Evolutionary conservation across 1,140 invertebrate species (phyloP).

Genomic region (Aphis craccivora): DNA sequence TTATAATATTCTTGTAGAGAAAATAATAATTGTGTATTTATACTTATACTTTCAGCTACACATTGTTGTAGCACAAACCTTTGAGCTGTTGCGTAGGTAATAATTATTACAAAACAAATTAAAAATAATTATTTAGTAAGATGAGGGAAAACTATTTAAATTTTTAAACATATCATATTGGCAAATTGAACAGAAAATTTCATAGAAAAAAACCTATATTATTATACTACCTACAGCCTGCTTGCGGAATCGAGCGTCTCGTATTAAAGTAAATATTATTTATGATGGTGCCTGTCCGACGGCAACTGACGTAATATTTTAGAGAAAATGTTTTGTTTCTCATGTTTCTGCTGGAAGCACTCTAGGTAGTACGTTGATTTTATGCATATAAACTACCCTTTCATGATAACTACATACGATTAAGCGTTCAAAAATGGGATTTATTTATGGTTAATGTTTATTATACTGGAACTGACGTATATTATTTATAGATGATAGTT

Average conservation of each 20-base stretch:
- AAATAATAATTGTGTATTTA: no score
- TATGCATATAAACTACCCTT: neutral
- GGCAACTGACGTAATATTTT: no score
- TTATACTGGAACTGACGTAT: no score
- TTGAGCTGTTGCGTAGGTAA: neutral
- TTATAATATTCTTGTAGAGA: no score
- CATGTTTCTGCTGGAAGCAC: neutral
- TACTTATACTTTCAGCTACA: no score
- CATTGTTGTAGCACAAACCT: neutral
- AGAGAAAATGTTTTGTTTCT: neutral
- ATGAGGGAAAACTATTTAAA: neutral
- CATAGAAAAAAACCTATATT: neutral
- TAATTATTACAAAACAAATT: neutral
- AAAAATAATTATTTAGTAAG: neutral
- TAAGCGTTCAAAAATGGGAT: neutral
- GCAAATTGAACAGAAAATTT: neutral
- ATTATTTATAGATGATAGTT: no score
- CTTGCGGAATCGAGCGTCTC: no score
- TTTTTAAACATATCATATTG: neutral
- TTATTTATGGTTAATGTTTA: no score
- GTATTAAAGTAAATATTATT: no score
- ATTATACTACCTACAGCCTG: neutral
- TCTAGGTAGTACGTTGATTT: neutral
- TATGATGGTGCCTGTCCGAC: no score
- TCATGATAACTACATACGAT: neutral